Evolutionary conservation across 2,888 invertebrate genomes (phyloP).

Genomic region (Diarsia mendica): DNA sequence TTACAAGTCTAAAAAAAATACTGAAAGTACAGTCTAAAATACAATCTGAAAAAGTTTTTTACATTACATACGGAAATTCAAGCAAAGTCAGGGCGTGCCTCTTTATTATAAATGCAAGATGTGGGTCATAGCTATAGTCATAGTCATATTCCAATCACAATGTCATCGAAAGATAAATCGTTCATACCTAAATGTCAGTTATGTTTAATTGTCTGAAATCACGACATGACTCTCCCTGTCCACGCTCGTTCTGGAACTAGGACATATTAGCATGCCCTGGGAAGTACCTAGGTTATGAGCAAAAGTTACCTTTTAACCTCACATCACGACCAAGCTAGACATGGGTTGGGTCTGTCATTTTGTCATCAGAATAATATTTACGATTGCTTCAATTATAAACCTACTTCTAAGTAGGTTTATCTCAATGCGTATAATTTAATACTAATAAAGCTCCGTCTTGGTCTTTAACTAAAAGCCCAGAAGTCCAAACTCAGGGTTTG

Average conservation of each 20-base stretch:
- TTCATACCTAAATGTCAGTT: slow-evolving; percentile 57
- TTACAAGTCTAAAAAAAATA: no score
- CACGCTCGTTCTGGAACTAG: slow-evolving; percentile 46
- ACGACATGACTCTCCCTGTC: slow-evolving; percentile 58
- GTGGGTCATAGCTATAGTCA: slow-evolving; percentile 50
- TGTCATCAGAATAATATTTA: slow-evolving; percentile 12
- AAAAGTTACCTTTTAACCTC: slow-evolving; percentile 50
- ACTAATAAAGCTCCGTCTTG: no score
- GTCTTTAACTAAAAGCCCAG: no score
- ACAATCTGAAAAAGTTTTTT: no score
- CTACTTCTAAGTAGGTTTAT: not conserved
- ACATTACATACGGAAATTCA: no score
- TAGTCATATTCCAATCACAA: slow-evolving; percentile 40
- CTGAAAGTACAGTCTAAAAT: no score
- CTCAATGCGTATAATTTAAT: not conserved
- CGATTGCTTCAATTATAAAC: not conserved
- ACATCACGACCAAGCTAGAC: slow-evolving; percentile 37
- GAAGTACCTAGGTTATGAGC: slow-evolving; percentile 42
- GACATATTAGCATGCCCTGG: slow-evolving; percentile 53
- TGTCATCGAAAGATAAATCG: slow-evolving; percentile 51
- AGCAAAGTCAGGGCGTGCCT: no score
- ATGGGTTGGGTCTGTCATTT: slow-evolving; percentile 18
- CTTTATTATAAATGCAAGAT: slow-evolving; percentile 14
- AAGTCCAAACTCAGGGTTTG: no score
- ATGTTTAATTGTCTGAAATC: slow-evolving; percentile 67